Base-by-base conservation (phyloP, 2,113 vertebrate genomes). In the Spilogale gracilis region DNA sequence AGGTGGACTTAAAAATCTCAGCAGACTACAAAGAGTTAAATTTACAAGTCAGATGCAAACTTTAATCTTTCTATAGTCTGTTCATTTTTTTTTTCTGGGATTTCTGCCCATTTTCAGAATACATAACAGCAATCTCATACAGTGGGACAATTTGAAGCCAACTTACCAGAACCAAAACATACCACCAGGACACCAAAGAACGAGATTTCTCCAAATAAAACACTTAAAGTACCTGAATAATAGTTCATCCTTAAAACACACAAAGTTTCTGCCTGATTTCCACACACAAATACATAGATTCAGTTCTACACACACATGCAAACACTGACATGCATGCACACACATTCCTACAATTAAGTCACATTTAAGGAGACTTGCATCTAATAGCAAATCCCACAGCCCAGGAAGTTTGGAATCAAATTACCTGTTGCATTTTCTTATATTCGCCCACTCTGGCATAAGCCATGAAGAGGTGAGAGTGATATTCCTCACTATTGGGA, bases 391-490 rank as follows among this genome's bases (percentile, higher is more conserved):
- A 92, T 52, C 50, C 61, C 45, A 27, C 30, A 71, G 65, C 60
- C 81, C 92, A 14, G 43, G n/a, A n/a, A 30, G 38, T 17, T 12
- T 38, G 65, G 45, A 27, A 69, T 91, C 83, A 63, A 76, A 48
- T 3, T 98, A 99, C 99, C 99, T 99, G 99, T 85, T 99, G 99
- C 99, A 99, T 99, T 98, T 99, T 99, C 99, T 99, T 99, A 99
- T 99, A 99, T 95, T 99, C 99, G 16, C 99, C 99, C 10, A 99
- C 99, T 63, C 99, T 99, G 89, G 99, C 99, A 18, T 99, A 99
- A 5, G 99, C 99, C 99, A 99, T 99, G 98, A 99, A 99, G 97
- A 99, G 99, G 95, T 99, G 99, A 14, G 99, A 99, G 98, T 99
- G 99, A 95, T 99, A 99, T 96, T 99, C 99, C 93, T 99, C 99